A percentile compares a stretch with the other conserved stretches of the same genome.
These are phyloP conservation scores for Rostratula benghalensis DNA, from an alignment of 2,113 vertebrate species.

Conservation along the genomic window DNA sequence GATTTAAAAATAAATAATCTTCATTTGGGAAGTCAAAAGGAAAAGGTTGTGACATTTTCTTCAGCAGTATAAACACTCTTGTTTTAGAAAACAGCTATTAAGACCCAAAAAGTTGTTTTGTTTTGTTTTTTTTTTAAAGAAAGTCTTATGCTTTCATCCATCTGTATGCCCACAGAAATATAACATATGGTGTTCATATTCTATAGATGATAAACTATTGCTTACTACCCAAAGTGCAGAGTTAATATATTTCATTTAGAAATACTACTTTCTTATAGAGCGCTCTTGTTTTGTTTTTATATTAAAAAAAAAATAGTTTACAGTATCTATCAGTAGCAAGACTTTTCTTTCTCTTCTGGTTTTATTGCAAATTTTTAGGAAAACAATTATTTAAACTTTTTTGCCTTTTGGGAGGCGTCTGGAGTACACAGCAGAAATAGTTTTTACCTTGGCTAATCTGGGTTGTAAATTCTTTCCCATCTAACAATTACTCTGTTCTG, in stretches of 20 bases:
- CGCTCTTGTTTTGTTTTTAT: not conserved
- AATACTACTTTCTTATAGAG: not conserved
- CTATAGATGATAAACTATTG: conserved; percentile 17
- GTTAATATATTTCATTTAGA: not conserved
- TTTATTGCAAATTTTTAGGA: not conserved
- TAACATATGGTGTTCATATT: conserved; percentile 58
- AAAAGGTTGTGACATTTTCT: conserved; percentile 62
- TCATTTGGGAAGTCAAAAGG: conserved; percentile 52
- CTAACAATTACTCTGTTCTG: not conserved
- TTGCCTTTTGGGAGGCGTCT: not conserved
- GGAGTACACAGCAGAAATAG: not conserved
- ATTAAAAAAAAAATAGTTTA: not conserved
- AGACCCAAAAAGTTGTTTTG: not conserved
- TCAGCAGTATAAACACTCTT: conserved; percentile 22
- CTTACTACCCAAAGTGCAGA: not conserved
- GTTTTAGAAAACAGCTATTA: conserved; percentile 21
- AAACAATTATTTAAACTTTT: not conserved
- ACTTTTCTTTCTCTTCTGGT: not conserved
- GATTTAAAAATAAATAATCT: conserved; percentile 51
- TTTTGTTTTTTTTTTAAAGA: not conserved
- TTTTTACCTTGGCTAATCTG: not conserved
- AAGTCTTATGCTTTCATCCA: not conserved
- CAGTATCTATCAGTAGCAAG: not conserved
- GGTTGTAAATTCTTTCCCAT: not conserved
- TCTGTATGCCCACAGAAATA: conserved; percentile 17